Conservation (phyloP, 1,140 invertebrate genomes). For the Gonatopus flavifemur region DNA sequence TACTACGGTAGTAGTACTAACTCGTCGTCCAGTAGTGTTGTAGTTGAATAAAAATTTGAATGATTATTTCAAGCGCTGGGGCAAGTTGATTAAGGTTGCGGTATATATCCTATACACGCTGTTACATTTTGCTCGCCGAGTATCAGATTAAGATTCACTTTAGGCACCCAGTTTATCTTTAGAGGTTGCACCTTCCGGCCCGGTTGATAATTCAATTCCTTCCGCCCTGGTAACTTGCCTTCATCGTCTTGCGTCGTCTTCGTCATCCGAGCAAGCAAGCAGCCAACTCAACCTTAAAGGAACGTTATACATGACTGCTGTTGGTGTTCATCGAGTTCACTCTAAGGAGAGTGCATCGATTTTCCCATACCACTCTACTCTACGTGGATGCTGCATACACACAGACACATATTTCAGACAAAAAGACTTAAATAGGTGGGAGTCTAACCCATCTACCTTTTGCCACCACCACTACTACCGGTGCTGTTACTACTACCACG, state of each 20-base stretch:
- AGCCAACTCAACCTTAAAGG: constrained; percentile 24
- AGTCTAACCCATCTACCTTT: constrained; percentile 29
- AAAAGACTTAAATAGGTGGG: constrained; percentile 49
- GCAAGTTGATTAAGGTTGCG: background rate
- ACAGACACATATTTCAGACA: constrained; percentile 45
- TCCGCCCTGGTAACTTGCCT: constrained; percentile 46
- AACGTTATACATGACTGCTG: constrained; percentile 7
- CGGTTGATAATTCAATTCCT: constrained; percentile 59
- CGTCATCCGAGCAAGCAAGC: constrained; percentile 21
- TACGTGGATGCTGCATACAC: constrained; percentile 30
- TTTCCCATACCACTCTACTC: constrained; percentile 41
- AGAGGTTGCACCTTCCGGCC: constrained; percentile 52
- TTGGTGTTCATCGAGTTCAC: constrained; percentile 21
- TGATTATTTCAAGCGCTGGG: background rate
- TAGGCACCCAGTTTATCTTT: constrained; percentile 42
- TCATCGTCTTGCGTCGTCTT: constrained; percentile 24
- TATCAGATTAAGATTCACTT: constrained; percentile 45
- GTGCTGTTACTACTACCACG: too few relatives aligned
- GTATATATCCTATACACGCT: constrained; percentile 26
- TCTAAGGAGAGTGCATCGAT: constrained; percentile 57
- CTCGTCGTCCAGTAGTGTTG: too few relatives aligned
- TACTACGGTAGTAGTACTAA: too few relatives aligned
- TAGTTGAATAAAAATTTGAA: too few relatives aligned
- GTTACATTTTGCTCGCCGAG: constrained; percentile 32
- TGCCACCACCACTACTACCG: background rate